Base-by-base conservation (phyloP, 2,888 invertebrate genomes). In the Drosophila cognata region DNA sequence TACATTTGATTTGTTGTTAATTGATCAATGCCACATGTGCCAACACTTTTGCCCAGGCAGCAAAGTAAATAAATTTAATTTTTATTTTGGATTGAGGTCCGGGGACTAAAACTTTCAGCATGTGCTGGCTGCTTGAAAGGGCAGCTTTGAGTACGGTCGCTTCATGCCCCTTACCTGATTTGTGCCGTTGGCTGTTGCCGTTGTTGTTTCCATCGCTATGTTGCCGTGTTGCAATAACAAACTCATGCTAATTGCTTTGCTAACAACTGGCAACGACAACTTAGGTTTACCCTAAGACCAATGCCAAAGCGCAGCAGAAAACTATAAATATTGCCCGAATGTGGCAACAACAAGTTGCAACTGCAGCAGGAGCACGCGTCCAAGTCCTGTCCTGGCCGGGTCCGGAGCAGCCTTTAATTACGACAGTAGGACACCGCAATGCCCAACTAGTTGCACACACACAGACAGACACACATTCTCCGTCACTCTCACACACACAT, bases 201-300 rank as follows among this genome's bases (percentile, higher is more conserved):
- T 61, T 69, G 70, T 46, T 46, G 46, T 25, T 16, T 16, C 58
- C 66, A 59, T 52, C 66, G 66, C 59, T 59, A 59, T 69, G 62
- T 66, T 66, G 67, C 61, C 66, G 72, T 81, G 75, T 77, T 86
- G 79, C 79, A 79, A 83, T 79, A 84, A 77, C 79, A 82, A 84
- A 82, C 77, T 80, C 84, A 84, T 90, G 87, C 91, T 90, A 89
- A 90, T 90, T 90, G 91, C 88, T 89, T 82, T 86, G 84, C 81
- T 88, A 90, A 90, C 86, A 88, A 89, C 84, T 80, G 75, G 77
- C 81, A 81, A 78, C 73, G 71, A 74, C 77, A 77, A 83, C 74
- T 81, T 77, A 75, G 71, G 70, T 62, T 82, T 77, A 71, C 69
- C 72, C 79, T 58, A 74, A 81, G 78, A 77, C 79, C 77, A 78